Conservation (phyloP, 2,888 invertebrate species). For the Cephalotes varians region DNA sequence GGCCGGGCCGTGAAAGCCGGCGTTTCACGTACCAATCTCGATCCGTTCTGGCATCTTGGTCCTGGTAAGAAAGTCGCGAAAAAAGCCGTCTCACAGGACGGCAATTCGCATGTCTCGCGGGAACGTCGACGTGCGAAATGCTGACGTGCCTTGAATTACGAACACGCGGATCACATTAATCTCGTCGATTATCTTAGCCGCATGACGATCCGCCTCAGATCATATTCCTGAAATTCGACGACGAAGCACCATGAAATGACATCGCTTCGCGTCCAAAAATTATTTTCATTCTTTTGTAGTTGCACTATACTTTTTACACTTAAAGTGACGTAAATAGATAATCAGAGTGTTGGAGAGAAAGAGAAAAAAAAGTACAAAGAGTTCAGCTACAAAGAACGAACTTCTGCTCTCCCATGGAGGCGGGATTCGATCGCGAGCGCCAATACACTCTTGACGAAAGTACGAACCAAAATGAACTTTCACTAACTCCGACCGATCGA, state of each 20-base stretch:
- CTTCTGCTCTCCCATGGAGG: background rate
- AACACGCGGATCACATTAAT: background rate
- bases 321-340: background rate
- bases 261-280: background rate
- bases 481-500: too few species aligned
- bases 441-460: too few species aligned
- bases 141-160: background rate
- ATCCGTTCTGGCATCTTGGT: conserved; percentile 78
- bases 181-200: background rate
- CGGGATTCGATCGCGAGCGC: too few species aligned
- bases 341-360: background rate
- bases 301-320: background rate
- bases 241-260: background rate
- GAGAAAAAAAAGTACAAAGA: background rate
- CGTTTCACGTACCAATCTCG: conserved; percentile 77
- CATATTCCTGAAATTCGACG: background rate
- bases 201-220: background rate
- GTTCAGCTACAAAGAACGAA: background rate
- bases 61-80: background rate
- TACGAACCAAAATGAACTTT: too few species aligned
- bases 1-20: background rate
- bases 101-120: background rate
- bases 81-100: background rate
- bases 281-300: background rate
- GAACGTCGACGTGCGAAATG: background rate